Evolutionary conservation across 2,797 vertebrate genomes (phyloP).

Genomic region (Capromys pilorides): DNA sequence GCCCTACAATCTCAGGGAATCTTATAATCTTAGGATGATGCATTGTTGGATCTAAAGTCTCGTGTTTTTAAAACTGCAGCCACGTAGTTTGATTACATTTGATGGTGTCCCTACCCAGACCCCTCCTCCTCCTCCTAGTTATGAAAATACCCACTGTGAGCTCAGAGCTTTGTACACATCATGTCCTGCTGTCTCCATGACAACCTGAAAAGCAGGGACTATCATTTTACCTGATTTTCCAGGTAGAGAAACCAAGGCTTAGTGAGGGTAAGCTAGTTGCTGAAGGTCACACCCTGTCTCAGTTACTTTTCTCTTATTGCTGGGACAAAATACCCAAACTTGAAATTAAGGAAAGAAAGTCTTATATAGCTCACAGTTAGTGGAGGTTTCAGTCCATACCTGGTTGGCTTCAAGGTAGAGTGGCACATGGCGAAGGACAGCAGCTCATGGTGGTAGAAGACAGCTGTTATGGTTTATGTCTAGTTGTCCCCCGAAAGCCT

Average conservation of each 20-base stretch:
- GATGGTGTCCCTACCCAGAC: neutral
- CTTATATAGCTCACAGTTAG: too few relatives aligned
- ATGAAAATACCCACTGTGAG: neutral
- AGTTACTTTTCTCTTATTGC: too few relatives aligned
- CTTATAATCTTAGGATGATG: conserved; percentile 38
- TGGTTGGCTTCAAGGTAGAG: too few relatives aligned
- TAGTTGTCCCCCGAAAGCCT: too few relatives aligned
- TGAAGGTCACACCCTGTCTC: neutral
- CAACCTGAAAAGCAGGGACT: conserved; percentile 21
- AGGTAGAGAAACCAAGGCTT: conserved; percentile 51
- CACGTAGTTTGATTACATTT: neutral
- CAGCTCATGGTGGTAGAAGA: too few relatives aligned
- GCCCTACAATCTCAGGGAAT: conserved; percentile 40
- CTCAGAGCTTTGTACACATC: neutral
- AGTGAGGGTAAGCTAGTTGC: neutral
- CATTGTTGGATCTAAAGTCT: conserved; percentile 28
- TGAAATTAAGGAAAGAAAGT: too few relatives aligned
- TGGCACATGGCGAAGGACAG: too few relatives aligned
- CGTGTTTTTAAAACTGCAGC: conserved; percentile 6
- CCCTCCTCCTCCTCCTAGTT: neutral
- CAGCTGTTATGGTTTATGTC: too few relatives aligned
- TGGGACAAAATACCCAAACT: too few relatives aligned
- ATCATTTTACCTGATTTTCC: conserved; percentile 52
- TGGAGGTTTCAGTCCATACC: too few relatives aligned
- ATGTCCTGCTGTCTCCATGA: conserved; percentile 58